Evolutionary conservation across 2,888 invertebrate species (phyloP).

Genomic region (Athalia circularis): DNA sequence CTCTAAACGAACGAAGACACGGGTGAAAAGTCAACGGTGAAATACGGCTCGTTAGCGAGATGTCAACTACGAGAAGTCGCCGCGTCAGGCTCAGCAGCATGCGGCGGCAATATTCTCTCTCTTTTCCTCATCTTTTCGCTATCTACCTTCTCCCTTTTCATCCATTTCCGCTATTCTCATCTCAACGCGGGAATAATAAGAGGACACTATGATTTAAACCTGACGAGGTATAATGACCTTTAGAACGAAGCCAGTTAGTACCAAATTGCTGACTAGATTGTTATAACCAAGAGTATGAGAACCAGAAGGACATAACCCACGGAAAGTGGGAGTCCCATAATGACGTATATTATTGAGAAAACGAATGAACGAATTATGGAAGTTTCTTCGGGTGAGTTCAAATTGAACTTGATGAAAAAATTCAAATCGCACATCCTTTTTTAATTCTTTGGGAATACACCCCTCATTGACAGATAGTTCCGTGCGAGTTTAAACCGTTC

Average conservation of each 20-base stretch:
- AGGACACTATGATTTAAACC: background rate
- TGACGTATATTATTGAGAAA: too few species aligned
- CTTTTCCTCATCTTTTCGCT: slow-evolving; percentile 40
- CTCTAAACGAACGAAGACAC: slow-evolving; percentile 17
- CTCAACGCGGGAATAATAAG: slow-evolving; percentile 38
- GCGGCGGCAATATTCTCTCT: too few species aligned
- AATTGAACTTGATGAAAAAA: too few species aligned
- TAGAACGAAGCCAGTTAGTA: slow-evolving; percentile 10
- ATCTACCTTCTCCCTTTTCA: slow-evolving; percentile 50
- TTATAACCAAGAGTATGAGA: background rate
- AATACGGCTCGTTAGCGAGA: slow-evolving; percentile 59
- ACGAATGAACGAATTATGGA: too few species aligned
- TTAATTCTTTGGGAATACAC: too few species aligned
- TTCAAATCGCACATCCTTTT: too few species aligned
- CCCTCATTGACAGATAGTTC: too few species aligned
- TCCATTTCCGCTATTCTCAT: slow-evolving; percentile 49
- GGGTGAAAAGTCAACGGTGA: slow-evolving; percentile 56
- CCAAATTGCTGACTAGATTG: slow-evolving; percentile 3
- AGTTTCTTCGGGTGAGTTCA: too few species aligned
- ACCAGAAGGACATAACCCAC: background rate
- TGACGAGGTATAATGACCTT: background rate
- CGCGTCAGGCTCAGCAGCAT: slow-evolving; percentile 53
- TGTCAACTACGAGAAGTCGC: slow-evolving; percentile 53
- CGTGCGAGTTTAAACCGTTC: too few species aligned
- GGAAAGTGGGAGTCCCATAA: too few species aligned